These are phyloP conservation scores for Brachionus calyciflorus DNA, from an alignment of 1,140 invertebrate genomes.

Conservation along the genomic window DNA sequence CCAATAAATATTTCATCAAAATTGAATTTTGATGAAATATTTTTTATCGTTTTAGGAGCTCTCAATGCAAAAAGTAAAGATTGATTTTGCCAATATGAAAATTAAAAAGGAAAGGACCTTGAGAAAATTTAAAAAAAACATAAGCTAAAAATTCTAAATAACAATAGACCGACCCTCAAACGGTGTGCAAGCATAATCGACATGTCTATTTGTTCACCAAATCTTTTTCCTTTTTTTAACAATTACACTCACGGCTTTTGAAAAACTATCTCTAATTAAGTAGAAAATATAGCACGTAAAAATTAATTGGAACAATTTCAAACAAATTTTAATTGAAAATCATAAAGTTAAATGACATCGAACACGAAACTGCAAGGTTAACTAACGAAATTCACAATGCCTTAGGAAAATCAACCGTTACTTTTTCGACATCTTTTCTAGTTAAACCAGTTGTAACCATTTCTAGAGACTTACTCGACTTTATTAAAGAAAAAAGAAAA, in stretches of 20 bases:
- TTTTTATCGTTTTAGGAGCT: background rate
- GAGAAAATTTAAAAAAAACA: background rate
- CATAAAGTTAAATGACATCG: background rate
- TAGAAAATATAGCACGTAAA: background rate
- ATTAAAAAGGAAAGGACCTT: background rate
- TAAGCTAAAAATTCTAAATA: background rate
- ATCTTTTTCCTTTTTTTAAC: background rate
- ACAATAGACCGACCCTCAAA: background rate
- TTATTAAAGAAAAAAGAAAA: conserved; percentile 20
- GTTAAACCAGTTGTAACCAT: background rate
- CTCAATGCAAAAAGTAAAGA: conserved; percentile 11
- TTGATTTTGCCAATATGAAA: background rate
- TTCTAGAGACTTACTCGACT: background rate
- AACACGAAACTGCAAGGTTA: background rate
- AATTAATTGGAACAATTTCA: conserved; percentile 10
- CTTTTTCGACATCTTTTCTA: background rate
- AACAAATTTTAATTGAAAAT: background rate
- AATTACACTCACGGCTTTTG: background rate
- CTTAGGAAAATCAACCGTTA: background rate
- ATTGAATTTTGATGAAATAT: too few relatives aligned
- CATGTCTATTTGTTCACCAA: background rate
- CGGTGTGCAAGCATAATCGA: background rate
- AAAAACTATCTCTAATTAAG: background rate
- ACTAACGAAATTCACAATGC: background rate
- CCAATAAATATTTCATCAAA: background rate